Conservation (phyloP, 2,797 vertebrate genomes). For the Calcarius lapponicus region DNA sequence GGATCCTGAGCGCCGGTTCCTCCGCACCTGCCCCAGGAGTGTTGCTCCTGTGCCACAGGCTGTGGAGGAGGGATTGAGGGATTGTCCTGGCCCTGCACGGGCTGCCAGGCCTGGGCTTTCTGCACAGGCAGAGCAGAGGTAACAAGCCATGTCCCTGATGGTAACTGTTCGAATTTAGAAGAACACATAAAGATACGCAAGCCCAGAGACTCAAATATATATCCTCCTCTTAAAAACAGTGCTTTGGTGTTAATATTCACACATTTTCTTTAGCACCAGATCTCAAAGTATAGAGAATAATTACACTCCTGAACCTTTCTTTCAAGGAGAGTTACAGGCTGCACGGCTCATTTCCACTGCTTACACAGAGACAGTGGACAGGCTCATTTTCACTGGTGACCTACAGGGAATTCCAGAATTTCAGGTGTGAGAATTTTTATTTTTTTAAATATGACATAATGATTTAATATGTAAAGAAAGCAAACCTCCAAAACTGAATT, state of each 20-base stretch:
- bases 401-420: neutral
- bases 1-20: neutral
- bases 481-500: neutral
- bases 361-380: neutral
- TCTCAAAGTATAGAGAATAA: neutral
- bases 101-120: neutral
- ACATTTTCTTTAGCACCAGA: neutral
- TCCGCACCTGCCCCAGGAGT: neutral
- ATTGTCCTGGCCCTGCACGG: accelerated
- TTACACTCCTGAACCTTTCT: neutral
- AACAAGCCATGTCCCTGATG: accelerated
- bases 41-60: neutral
- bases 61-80: neutral
- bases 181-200: neutral
- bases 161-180: neutral
- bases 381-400: neutral
- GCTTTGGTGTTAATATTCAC: neutral
- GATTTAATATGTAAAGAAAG: neutral
- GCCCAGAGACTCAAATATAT: neutral
- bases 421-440: neutral
- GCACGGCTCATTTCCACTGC: neutral
- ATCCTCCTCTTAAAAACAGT: neutral
- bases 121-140: neutral
- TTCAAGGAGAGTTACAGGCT: neutral
- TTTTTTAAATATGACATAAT: neutral